Evolutionary conservation across 2,797 vertebrate genomes (phyloP).

Genomic region (Dicrostonyx torquatus): DNA sequence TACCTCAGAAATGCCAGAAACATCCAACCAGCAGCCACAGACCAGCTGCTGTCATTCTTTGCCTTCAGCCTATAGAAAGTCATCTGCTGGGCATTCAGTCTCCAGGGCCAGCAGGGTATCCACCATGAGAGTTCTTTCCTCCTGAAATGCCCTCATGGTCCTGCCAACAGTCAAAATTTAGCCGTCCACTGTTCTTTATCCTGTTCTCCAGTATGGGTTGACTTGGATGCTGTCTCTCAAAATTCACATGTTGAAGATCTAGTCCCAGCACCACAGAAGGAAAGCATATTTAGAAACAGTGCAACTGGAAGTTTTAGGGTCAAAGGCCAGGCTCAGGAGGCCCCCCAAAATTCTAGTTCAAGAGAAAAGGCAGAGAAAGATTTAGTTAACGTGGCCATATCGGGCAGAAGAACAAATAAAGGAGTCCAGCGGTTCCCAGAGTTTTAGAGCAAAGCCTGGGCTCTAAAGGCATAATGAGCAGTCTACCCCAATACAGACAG

Average conservation of each 20-base stretch:
- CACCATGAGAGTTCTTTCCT: neutral
- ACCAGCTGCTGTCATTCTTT: neutral
- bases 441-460: neutral
- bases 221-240: neutral
- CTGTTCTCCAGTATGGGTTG: neutral
- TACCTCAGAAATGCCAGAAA: neutral
- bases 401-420: neutral
- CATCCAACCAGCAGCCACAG: neutral
- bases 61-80: neutral
- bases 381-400: neutral
- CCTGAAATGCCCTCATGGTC: neutral
- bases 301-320: neutral
- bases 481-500: neutral
- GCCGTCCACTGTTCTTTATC: neutral
- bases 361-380: neutral
- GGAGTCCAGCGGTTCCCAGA: neutral
- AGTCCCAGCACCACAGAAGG: neutral
- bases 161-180: neutral
- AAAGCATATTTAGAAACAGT: neutral
- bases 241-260: neutral
- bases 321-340: neutral
- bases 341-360: neutral
- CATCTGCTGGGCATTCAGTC: neutral
- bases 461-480: neutral
- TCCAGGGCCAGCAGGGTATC: too few species aligned